Base-by-base conservation (phyloP, 2,113 vertebrate species). In the Mesoclemmys tuberculata region DNA sequence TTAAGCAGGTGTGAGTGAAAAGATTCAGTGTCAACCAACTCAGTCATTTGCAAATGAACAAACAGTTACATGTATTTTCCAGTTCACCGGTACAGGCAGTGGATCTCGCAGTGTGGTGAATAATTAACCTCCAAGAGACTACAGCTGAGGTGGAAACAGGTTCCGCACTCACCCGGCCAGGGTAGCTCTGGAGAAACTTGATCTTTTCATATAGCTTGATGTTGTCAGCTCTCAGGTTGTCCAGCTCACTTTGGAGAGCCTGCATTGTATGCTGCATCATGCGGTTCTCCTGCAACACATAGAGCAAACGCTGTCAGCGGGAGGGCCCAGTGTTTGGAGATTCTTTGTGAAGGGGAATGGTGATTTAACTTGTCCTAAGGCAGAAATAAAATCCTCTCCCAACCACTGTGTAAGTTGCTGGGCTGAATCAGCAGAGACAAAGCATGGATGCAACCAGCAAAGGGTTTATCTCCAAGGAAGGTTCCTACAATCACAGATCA, bases 191-290 rank as follows among this genome's bases (percentile, higher is more conserved):
- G 91, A 99, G 98, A 97, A 99, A 99, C 95, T 99, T 99, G 98
- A 99, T 99, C 98, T 99, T 99, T 98, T 99, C 99, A 0, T 99
- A 99, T 87, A 99, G 99, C 86, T 99, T 99, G 98, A 99, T 99
- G 98, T 99, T 99, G 98, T 99, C 99, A 0, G 99, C 99, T 3
- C 99, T 98, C 46, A 99, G 98, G 96, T 98, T 99, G 98, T 99
- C 99, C 98, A 99, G 98, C 96, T 99, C 99, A 0, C 92, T 98
- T 98, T 99, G 99, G 97, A 99, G 98, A 18, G 99, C 99, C 7
- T 99, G 99, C 98, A 99, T 98, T 2, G 99, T 99, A 97, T 99
- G 99, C 98, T 99, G 99, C 97, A 99, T 94, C 96, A 99, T 97
- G 68, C 98, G 98, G 89, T 95, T 99, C 96, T 99, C 99, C 99